Evolutionary conservation across 2,888 invertebrate genomes (phyloP).

Genomic region (Lacanobia oleracea): DNA sequence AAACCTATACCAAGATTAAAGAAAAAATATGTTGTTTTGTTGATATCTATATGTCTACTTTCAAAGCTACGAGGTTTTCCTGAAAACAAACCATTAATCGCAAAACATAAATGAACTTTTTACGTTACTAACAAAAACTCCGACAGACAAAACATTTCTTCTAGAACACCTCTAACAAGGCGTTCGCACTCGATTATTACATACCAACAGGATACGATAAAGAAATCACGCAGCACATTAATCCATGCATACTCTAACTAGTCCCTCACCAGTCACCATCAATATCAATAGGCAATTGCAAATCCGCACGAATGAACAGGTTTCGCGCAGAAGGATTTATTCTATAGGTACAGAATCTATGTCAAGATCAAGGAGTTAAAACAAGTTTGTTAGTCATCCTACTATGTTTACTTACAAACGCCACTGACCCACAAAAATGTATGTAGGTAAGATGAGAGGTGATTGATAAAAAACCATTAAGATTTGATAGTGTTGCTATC

Average conservation of each 20-base stretch:
- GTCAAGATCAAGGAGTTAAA: conserved; percentile 88
- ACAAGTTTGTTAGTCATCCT: conserved; percentile 82
- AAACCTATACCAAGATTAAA: background rate
- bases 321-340: conserved; percentile 84
- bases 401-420: conserved; percentile 76
- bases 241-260: conserved; percentile 36
- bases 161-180: conserved; percentile 27
- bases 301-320: conserved; percentile 78
- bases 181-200: conserved; percentile 33
- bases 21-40: background rate
- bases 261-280: conserved; percentile 57
- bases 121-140: conserved; percentile 11
- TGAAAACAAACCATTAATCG: conserved; percentile 37
- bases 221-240: conserved; percentile 40
- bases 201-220: conserved; percentile 53
- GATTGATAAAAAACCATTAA: conserved; percentile 55
- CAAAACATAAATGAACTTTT: conserved; percentile 17
- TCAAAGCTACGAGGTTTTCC: background rate
- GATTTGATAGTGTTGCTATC: conserved; percentile 12
- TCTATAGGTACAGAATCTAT: conserved; percentile 79
- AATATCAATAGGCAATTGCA: conserved; percentile 73
- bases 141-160: background rate
- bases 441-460: conserved; percentile 66
- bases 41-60: background rate
- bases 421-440: conserved; percentile 83